Evolutionary conservation across 2,888 invertebrate genomes (phyloP), one percentile per base, ranked within the genome.

Genomic region (Pyralis farinalis): DNA sequence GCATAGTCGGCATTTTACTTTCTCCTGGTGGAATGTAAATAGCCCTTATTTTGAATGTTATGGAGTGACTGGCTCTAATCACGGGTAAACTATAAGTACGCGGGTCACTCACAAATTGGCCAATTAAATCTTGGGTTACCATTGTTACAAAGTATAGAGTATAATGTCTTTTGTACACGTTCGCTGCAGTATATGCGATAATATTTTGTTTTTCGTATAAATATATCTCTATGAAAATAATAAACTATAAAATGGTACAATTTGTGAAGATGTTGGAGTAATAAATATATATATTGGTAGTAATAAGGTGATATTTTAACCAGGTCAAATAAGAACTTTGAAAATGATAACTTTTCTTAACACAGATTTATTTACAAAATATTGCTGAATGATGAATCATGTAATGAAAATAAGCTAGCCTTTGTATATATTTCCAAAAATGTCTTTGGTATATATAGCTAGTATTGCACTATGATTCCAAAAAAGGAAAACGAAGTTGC

Each of bases 1-100:
- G 12, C 8, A 20, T 5, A 53, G 48, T 52, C 47, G 53, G 47
- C 50, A 55, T 52, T 66, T 61, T 63, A 72, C 71, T 76, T 71
- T 76, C 72, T 58, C 63, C 53, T 34, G 42, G 49, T 47, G 51
- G 61, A 62, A 63, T 64, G 61, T 63, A 66, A 71, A 71, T 71
- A 37, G 22, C 21, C 36, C 29, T 55, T 60, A 53, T 61, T 52
- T 53, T 58, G 55, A 52, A 51, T 16, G 16, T 3, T 16, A 31
- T 30, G 3, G 36, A 29, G 11, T 16, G 11, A 45, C 45, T 55
- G 53, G 61, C 59, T 59, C 49, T 60, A 49, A 46, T 45, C 41
- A 38, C 38, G 28, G 42, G 40, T 42, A 43, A 35, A 46, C 27
- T 30, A 31, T 21, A 12, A 40, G 36, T 32, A 22, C 34, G 20